These are phyloP conservation scores for Erebia aethiops DNA, from an alignment of 2,888 invertebrate species.

Conservation along the genomic window DNA sequence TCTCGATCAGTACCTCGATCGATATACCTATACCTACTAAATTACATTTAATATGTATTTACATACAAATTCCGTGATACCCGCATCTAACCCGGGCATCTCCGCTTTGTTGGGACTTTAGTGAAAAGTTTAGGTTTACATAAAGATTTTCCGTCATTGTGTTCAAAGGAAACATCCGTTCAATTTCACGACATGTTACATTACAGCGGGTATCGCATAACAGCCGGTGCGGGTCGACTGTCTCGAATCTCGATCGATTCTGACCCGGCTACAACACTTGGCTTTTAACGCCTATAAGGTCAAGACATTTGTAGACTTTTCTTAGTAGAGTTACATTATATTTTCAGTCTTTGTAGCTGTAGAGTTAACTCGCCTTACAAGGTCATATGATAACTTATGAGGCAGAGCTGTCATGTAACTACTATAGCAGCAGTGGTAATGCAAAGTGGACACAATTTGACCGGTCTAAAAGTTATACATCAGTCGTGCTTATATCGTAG, in stretches of 20 bases:
- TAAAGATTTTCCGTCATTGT: constrained; percentile 24
- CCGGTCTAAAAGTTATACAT: no score
- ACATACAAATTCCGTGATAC: neutral
- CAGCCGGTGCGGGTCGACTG: constrained; percentile 39
- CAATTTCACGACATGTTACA: constrained; percentile 35
- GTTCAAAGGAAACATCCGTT: constrained; percentile 33
- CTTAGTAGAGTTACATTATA: neutral
- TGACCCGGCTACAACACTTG: constrained; percentile 62
- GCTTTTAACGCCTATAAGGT: constrained; percentile 53
- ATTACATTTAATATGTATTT: neutral
- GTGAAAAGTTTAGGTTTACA: constrained; percentile 20
- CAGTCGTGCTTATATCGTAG: no score
- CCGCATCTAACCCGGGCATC: constrained; percentile 30
- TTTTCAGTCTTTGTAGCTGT: neutral
- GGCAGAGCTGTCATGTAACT: no score
- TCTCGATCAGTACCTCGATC: neutral
- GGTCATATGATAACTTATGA: no score
- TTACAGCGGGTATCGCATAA: constrained; percentile 32
- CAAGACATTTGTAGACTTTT: constrained; percentile 7
- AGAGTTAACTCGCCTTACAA: neutral
- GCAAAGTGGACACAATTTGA: no score
- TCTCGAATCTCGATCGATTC: constrained; percentile 72
- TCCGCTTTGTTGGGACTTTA: constrained; percentile 23
- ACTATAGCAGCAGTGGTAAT: no score
- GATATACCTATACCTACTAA: neutral